Percentiles rank a stretch among this genome's conserved stretches.
Evolutionary conservation across 2,113 vertebrate genomes (phyloP).

Genomic region (Oenanthe melanoleuca): DNA sequence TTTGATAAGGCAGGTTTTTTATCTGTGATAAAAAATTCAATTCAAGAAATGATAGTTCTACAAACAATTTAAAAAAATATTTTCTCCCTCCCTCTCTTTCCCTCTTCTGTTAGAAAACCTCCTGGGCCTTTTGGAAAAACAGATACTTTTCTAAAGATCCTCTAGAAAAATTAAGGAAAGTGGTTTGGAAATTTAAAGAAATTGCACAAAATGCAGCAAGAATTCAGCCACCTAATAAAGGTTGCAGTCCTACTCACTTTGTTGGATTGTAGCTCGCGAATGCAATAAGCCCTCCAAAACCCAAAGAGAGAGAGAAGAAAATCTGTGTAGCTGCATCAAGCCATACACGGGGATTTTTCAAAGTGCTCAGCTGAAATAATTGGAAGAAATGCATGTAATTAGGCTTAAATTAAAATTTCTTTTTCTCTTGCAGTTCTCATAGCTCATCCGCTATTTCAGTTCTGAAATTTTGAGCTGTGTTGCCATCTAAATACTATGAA

Average conservation of each 20-base stretch:
- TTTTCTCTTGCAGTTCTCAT: neutral
- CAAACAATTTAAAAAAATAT: neutral
- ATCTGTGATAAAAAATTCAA: neutral
- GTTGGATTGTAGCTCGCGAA: constrained; percentile 90
- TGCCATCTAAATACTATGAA: neutral
- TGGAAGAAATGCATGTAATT: neutral
- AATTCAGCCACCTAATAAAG: neutral
- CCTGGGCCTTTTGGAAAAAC: neutral
- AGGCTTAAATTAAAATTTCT: neutral
- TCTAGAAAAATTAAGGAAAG: neutral
- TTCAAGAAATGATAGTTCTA: neutral
- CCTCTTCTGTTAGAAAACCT: neutral
- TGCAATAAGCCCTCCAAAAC: constrained; percentile 89
- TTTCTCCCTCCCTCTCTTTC: neutral
- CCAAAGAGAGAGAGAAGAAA: constrained; percentile 93
- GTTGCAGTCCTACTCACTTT: constrained; percentile 70
- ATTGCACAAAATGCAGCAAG: neutral
- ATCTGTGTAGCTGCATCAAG: constrained; percentile 93
- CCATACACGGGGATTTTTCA: constrained; percentile 88
- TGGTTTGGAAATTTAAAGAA: neutral
- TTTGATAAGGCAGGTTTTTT: neutral
- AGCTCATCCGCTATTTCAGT: neutral
- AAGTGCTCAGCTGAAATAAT: constrained; percentile 77
- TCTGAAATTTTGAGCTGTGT: neutral
- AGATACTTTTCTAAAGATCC: neutral